Base-by-base conservation (phyloP, 2,113 vertebrate species). In the Aspiorhynchus laticeps region DNA sequence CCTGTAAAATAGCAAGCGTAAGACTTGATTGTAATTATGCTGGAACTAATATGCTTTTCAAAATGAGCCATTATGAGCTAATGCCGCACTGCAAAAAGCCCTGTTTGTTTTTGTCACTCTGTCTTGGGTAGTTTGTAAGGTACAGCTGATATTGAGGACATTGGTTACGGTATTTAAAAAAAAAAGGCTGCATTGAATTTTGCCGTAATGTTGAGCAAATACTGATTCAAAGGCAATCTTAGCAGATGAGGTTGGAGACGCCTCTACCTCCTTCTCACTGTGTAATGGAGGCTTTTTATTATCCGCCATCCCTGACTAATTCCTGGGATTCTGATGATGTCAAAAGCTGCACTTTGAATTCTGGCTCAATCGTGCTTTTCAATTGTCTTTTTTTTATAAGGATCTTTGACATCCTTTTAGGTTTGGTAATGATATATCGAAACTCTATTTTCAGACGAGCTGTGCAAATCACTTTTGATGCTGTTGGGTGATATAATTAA, bases 31-130 rank as follows among this genome's bases (percentile, higher is more conserved):
- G 94, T 95, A 94, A 95, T 95, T 95, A 95, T 94, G 93, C 94
- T 95, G 95, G 94, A 95, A 95, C 95, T 96, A 95, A 95, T 95
- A 94, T 93, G 95, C 94, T 95, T 96, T 95, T 95, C 93, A 94
- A 94, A 95, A 95, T 94, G 93, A 95, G 94, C 94, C 94, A 95
- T 95, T 96, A 96, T 95, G 94, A 95, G 93, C 94, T 95, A 95
- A 95, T 95, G 93, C 94, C 91, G 93, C 92, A 90, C 92, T 94
- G 94, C 93, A 92, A 94, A 76, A 93, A 94, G 92, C 93, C 92
- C 93, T 90, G 93, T 93, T 91, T 94, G 93, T 93, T 95, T 94
- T 94, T 93, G 94, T 94, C 92, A 93, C 91, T 90, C 88, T 92
- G 93, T 93, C 92, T 94, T 88, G 92, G 89, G 91, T 92, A 94